Percentiles rank a stretch among this genome's conserved stretches.
These are phyloP conservation scores for Hyphantria cunea DNA, from an alignment of 1,140 invertebrate genomes.

Conservation along the genomic window DNA sequence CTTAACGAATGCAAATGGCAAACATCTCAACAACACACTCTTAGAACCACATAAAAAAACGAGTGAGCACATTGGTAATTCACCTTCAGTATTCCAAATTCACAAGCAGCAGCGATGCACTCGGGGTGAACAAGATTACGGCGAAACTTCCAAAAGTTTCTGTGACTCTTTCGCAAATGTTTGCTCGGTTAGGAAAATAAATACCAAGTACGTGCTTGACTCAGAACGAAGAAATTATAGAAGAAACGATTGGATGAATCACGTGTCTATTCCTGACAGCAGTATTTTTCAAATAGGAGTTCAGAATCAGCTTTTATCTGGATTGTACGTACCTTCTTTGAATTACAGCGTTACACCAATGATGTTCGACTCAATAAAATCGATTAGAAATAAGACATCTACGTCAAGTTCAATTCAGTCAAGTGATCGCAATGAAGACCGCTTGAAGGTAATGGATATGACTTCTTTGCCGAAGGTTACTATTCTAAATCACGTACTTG, in stretches of 20 bases:
- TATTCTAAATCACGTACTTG: constrained; percentile 58
- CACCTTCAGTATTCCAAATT: constrained; percentile 17
- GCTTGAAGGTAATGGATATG: constrained; percentile 5
- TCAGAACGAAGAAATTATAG: background rate
- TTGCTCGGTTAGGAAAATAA: constrained; percentile 2
- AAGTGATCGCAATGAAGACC: background rate
- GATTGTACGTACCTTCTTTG: constrained; percentile 23
- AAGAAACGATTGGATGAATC: constrained; percentile 5
- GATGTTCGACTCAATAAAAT: constrained; percentile 23
- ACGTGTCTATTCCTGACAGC: constrained; percentile 2
- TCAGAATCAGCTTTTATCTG: constrained; percentile 20
- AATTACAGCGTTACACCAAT: constrained; percentile 22
- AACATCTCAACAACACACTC: constrained; percentile 41
- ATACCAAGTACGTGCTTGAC: background rate
- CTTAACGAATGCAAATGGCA: constrained; percentile 60
- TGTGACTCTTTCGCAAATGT: constrained; percentile 9
- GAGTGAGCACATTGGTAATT: constrained; percentile 24
- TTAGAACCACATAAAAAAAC: constrained; percentile 38
- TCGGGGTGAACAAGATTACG: constrained; percentile 17
- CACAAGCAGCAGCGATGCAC: constrained; percentile 15
- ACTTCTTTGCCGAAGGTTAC: constrained; percentile 7
- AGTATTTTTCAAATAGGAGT: constrained; percentile 12
- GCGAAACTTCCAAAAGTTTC: constrained; percentile 16
- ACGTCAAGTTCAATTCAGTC: background rate
- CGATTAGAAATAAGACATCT: constrained; percentile 4